Percentiles rank a stretch among this genome's conserved stretches.
These are phyloP conservation scores for Stomatorhinus ivindoensis DNA, from an alignment of 2,113 vertebrate species.

Conservation along the genomic window DNA sequence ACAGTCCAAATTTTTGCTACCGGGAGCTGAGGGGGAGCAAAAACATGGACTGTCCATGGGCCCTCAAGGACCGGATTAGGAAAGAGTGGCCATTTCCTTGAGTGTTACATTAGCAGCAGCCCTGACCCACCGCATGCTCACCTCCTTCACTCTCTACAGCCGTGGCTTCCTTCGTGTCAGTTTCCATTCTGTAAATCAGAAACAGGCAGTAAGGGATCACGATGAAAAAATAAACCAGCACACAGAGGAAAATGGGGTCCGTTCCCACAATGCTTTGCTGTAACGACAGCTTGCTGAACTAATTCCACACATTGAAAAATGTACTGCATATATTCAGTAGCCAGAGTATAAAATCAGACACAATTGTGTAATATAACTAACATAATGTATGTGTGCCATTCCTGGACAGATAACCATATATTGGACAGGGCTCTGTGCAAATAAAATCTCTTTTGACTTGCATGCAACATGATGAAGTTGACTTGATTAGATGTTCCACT, in stretches of 20 bases:
- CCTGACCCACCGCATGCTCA: conserved; percentile 26
- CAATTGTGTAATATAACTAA: not conserved
- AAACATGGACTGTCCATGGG: not conserved
- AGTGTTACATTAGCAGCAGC: not conserved
- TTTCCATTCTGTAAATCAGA: conserved; percentile 40
- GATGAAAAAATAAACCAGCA: not conserved
- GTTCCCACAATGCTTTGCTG: not conserved
- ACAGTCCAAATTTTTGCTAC: not conserved
- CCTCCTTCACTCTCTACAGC: conserved; percentile 43
- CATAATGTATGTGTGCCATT: not conserved
- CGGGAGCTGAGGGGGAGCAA: not conserved
- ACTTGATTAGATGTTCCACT: not conserved
- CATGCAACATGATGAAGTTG: not conserved
- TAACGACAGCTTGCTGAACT: not conserved
- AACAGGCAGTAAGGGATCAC: not conserved
- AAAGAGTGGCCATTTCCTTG: not conserved
- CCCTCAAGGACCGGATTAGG: not conserved
- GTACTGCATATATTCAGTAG: not conserved
- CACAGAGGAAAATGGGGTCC: not conserved
- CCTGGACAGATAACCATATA: not conserved
- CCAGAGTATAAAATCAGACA: not conserved
- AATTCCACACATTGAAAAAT: not conserved
- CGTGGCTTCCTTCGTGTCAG: conserved; percentile 24
- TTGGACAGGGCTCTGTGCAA: not conserved
- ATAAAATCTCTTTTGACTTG: not conserved